A percentile compares a stretch with the other conserved stretches of the same genome.
Conservation (phyloP, 2,113 vertebrate genomes). For the Echinops telfairi region DNA sequence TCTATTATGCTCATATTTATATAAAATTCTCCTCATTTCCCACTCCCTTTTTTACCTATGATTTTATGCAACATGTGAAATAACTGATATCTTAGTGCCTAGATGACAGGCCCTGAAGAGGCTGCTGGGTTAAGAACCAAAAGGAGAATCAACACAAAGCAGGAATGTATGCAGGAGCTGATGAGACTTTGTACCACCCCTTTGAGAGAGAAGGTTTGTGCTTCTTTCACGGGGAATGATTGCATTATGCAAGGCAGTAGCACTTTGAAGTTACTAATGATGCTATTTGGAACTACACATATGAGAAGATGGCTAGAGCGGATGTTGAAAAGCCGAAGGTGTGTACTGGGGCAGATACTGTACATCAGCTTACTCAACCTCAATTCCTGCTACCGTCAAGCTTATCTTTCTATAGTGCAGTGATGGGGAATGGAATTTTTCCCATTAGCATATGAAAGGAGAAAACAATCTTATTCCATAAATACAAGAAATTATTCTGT, state of each 20-base stretch:
- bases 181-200: not conserved
- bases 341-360: not conserved
- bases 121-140: not conserved
- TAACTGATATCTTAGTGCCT: slow-evolving; percentile 2
- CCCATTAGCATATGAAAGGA: slow-evolving; percentile 10
- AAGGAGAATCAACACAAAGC: not conserved
- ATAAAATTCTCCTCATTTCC: not conserved
- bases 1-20: slow-evolving; percentile 6
- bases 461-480: not conserved
- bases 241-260: not conserved
- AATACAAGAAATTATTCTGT: not conserved
- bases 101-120: slow-evolving; percentile 23
- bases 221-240: not conserved
- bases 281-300: slow-evolving; percentile 6
- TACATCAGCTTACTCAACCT: not conserved
- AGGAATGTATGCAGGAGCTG: slow-evolving; percentile 35
- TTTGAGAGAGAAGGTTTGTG: slow-evolving; percentile 24
- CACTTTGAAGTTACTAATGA: slow-evolving; percentile 9
- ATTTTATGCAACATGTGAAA: not conserved
- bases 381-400: not conserved
- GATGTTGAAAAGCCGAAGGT: not conserved
- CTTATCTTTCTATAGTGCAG: not conserved
- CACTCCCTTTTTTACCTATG: not conserved
- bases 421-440: not conserved
- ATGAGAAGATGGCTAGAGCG: not conserved